Evolutionary conservation across 2,797 vertebrate genomes (phyloP), one percentile per base, ranked within the genome.

Genomic region (Hypotaenidia okinawae): DNA sequence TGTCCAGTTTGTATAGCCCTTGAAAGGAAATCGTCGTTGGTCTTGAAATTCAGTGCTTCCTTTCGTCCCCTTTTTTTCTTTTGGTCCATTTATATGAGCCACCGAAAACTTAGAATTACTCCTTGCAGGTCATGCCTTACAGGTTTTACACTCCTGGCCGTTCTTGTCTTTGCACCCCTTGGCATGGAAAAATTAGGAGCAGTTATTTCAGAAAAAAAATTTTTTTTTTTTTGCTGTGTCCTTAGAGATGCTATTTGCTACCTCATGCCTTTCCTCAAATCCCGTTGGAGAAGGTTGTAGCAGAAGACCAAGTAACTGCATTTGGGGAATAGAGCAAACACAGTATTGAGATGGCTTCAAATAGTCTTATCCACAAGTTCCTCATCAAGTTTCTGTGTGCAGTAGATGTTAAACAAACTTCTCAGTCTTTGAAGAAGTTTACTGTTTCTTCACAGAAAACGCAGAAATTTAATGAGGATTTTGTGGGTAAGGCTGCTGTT

Each of bases 141-240:
- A 14, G 70, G 27, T 72, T 89, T 89, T 93, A 52, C 16, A 22
- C 25, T 63, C 25, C 39, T 63, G 11, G 13, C 33, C 23, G 69
- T 78, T 37, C 23, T 84, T 77, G 45, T 33, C 37, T 82, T 75
- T 82, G 30, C 13, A 24, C 3, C 11, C 69, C 8, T 45, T 78
- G 35, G 35, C 45, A 12, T 90, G 32, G 77, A 22, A 84, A 91
- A 95, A 33, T 61, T 23, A 17, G 45, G 52, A 73, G 23, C 25
- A 80, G 45, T 89, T 89, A 66, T 35, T 93, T 85, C 72, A 77
- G 77, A n/a, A n/a, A 82, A 87, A 67, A 35, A 37, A 37, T 37
- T 37, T 62, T 37, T 6, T 68, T 5, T 47, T 76, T 85, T 76
- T 74, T 79, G 19, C 14, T 57, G 7, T 72, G 33, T 78, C 63